phyloP scores from a whole-genome alignment of 2,797 vertebrate species.

The Thunnus albacares region DNA sequence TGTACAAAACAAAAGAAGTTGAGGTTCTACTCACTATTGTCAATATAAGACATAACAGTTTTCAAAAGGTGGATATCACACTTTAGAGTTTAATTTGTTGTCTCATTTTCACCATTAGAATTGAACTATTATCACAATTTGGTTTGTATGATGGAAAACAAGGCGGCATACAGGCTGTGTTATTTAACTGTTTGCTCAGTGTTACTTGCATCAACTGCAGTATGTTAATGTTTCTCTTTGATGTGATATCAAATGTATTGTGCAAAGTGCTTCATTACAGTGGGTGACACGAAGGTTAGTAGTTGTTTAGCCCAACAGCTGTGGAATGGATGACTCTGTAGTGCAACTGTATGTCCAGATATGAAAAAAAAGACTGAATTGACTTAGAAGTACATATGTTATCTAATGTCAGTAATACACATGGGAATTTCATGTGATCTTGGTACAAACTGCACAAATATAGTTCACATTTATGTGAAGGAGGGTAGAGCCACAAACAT shows the following conservation, averaged over 20 bases:
- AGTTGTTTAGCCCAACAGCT: not conserved
- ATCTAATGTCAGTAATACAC: too few relatives aligned
- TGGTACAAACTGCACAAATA: too few relatives aligned
- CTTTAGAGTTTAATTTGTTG: not conserved
- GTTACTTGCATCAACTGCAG: not conserved
- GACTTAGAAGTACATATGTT: too few relatives aligned
- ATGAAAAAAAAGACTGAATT: not conserved
- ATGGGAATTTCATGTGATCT: too few relatives aligned
- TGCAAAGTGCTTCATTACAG: not conserved
- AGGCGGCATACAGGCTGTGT: too few relatives aligned
- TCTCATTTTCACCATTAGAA: not conserved
- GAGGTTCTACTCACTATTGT: not conserved
- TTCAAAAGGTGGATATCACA: not conserved
- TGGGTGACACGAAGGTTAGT: not conserved
- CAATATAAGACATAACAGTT: not conserved
- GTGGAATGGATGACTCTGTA: not conserved
- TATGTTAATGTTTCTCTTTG: not conserved
- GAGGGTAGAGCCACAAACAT: too few relatives aligned
- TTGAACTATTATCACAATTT: not conserved
- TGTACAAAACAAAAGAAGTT: not conserved
- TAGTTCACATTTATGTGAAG: too few relatives aligned
- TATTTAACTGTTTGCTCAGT: not conserved
- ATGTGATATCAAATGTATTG: not conserved
- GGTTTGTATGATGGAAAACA: not conserved
- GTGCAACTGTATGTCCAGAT: not conserved